Conservation (phyloP, 2,113 vertebrate genomes). For the Poeciliopsis prolifica region DNA sequence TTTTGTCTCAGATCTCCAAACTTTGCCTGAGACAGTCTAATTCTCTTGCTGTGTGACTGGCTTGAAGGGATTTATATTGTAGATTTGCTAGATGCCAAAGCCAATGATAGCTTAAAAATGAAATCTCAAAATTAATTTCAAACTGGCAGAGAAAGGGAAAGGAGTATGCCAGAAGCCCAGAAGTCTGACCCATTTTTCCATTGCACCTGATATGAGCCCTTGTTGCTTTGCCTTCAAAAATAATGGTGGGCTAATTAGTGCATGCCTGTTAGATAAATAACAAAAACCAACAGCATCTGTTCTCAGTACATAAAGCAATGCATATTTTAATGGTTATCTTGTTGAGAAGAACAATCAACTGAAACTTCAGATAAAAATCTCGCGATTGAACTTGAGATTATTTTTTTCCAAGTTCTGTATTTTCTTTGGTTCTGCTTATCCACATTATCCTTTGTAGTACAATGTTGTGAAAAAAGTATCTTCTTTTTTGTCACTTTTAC, state of each 20-base stretch:
- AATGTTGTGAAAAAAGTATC: background rate
- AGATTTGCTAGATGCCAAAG: slow-evolving; percentile 31
- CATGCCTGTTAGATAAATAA: background rate
- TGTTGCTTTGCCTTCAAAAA: background rate
- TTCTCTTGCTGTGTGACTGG: slow-evolving; percentile 25
- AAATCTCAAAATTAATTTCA: slow-evolving; percentile 30
- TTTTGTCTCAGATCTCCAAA: slow-evolving; percentile 45
- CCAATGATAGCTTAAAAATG: slow-evolving; percentile 18
- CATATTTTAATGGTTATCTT: background rate
- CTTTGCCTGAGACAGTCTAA: slow-evolving; percentile 32
- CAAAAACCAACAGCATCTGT: slow-evolving; percentile 6
- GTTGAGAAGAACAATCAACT: background rate
- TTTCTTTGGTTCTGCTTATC: too few relatives aligned
- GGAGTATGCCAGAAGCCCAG: background rate
- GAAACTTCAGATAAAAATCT: background rate
- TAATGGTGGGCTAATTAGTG: slow-evolving; percentile 6
- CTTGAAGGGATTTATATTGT: slow-evolving; percentile 33
- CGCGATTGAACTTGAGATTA: background rate
- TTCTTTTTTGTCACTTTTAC: too few relatives aligned
- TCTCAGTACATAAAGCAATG: background rate
- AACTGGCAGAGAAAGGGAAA: slow-evolving; percentile 16
- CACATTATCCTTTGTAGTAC: background rate
- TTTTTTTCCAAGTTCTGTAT: background rate
- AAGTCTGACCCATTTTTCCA: slow-evolving; percentile 6
- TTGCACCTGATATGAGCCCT: slow-evolving; percentile 17